Evolutionary conservation across 35 echinoderm and acorn worm genomes (phyloP).

Genomic region (Apostichopus californicus): DNA sequence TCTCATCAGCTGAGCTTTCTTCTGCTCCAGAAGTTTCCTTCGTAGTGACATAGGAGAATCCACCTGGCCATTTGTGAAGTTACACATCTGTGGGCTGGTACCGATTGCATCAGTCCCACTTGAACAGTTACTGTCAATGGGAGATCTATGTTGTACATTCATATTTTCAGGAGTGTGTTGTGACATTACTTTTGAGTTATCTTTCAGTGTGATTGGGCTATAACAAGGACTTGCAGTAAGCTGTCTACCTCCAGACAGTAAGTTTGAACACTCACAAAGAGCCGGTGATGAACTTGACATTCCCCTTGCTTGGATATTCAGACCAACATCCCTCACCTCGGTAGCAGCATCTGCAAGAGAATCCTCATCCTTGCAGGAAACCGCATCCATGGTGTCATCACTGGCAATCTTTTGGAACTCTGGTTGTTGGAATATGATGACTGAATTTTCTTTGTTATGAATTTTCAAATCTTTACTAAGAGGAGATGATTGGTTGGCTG

Average conservation of each 20-base stretch:
- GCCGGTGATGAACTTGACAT: not conserved
- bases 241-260: not conserved
- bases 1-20: conserved; percentile 26
- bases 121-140: not conserved
- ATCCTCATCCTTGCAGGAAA: too few species aligned
- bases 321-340: not conserved
- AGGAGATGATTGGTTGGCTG: not conserved
- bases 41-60: not conserved
- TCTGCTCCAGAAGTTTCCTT: conserved; percentile 12
- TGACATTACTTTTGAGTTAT: too few species aligned
- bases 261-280: not conserved
- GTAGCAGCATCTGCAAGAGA: not conserved
- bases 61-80: not conserved
- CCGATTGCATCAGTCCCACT: not conserved
- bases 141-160: too few species aligned
- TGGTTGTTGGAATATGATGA: not conserved
- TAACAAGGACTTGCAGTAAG: not conserved
- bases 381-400: not conserved
- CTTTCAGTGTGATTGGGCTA: not conserved
- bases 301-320: not conserved
- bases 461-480: not conserved
- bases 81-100: not conserved
- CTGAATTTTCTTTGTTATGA: not conserved
- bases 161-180: too few species aligned
- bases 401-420: not conserved